Evolutionary conservation across 1,140 invertebrate genomes (phyloP).

Genomic region (Zaprionus taronus): DNA sequence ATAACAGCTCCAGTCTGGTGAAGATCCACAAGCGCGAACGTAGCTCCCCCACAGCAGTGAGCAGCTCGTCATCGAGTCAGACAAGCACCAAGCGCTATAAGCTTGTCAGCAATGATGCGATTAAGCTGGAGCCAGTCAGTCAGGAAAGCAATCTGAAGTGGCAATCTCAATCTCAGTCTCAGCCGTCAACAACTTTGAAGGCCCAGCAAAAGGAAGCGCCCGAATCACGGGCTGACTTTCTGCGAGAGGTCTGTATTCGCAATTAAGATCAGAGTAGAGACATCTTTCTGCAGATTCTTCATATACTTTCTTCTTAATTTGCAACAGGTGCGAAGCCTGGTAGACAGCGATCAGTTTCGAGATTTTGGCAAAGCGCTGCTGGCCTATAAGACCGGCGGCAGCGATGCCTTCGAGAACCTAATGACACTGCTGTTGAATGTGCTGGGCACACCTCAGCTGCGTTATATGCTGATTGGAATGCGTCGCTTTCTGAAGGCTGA

Average conservation of each 20-base stretch:
- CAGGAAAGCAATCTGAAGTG: not conserved
- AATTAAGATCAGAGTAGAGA: not conserved
- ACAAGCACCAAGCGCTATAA: constrained; percentile 63
- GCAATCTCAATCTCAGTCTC: not conserved
- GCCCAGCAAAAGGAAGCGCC: constrained; percentile 50
- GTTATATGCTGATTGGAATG: constrained; percentile 88
- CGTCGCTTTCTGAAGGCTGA: constrained; percentile 86
- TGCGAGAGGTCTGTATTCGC: constrained; percentile 48
- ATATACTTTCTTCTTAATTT: not conserved
- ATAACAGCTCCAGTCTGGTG: constrained; percentile 38
- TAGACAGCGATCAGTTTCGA: constrained; percentile 86
- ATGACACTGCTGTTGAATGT: constrained; percentile 85
- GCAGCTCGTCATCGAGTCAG: constrained; percentile 19
- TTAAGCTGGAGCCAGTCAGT: constrained; percentile 43
- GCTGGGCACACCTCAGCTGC: constrained; percentile 84
- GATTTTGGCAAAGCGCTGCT: constrained; percentile 87
- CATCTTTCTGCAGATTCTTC: not conserved
- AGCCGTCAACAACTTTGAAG: not conserved
- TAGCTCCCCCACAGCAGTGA: constrained; percentile 50
- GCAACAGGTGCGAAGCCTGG: constrained; percentile 62
- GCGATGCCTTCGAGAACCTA: constrained; percentile 85
- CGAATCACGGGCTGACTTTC: constrained; percentile 77
- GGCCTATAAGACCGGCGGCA: constrained; percentile 85
- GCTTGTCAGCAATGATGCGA: constrained; percentile 46
- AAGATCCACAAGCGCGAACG: constrained; percentile 78